Evolutionary conservation across 2,113 vertebrate species (phyloP), one percentile per base, ranked within the genome.

Genomic region (Lepisosteus osseus): DNA sequence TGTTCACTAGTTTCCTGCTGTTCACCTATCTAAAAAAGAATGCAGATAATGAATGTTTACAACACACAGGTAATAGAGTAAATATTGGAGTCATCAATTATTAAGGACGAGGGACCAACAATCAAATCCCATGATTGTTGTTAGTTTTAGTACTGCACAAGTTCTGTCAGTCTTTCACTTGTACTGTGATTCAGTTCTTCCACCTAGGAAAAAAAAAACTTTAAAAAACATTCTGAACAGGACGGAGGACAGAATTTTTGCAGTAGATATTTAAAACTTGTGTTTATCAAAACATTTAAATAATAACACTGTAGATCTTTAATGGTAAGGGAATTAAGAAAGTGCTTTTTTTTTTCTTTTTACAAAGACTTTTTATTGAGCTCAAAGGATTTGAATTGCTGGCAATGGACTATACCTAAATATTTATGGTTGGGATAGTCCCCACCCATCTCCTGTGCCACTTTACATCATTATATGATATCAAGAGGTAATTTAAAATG

Each of bases 61-160:
- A 80, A 87, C 90, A 82, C 86, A 85, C 91, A 95, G 94, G 94
- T 95, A 95, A 95, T 92, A 92, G 85, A 91, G 92, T 95, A 96
- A 97, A 97, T 94, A 95, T 95, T 94, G 94, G 88, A 87, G 79
- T 83, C 87, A 94, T 97, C 92, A 96, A 96, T 96, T 96, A 97
- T 95, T 92, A 86, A 92, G 89, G 88, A 73, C 77, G 83, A 92
- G 90, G 87, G 84, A 85, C 87, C 90, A 89, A 81, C 88, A 92
- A 92, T 95, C 92, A 95, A 93, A 94, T 90, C 85, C 88, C 88
- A 81, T 86, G 90, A 89, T 94, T 87, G 94, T 93, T 90, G 85
- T 91, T 94, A 88, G 87, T 86, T 86, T 80, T 66, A 79, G 76
- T 85, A 74, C 84, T 84, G 55, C 77, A 73, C 72, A 76, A 74